Conservation (phyloP, 2,797 vertebrate genomes). For the Malacoraja senta region DNA sequence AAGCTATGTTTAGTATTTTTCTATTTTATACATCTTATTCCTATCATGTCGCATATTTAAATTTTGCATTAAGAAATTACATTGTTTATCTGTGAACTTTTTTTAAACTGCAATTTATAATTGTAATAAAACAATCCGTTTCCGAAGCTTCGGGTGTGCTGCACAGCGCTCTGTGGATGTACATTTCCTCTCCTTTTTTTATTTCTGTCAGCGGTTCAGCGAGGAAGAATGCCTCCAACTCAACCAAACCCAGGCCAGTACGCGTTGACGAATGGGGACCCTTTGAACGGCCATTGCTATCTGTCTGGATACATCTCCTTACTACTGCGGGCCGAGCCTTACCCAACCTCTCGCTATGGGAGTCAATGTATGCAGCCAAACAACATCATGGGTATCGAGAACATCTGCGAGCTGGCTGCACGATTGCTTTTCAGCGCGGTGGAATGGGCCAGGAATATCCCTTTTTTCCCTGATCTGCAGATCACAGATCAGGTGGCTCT, state of each 20-base stretch:
- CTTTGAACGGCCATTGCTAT: slow-evolving; percentile 96
- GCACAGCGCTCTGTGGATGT: slow-evolving; percentile 65
- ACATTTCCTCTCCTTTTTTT: slow-evolving; percentile 99
- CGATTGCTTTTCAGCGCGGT: slow-evolving; percentile 97
- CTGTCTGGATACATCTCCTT: slow-evolving; percentile 98
- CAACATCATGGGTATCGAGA: slow-evolving; percentile 90
- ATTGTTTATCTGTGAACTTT: slow-evolving; percentile 1
- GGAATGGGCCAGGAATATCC: slow-evolving; percentile 98
- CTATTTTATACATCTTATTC: background rate
- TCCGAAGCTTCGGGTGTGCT: background rate
- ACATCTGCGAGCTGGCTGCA: slow-evolving; percentile 95
- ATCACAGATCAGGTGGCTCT: slow-evolving; percentile 98
- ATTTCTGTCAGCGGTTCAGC: slow-evolving; percentile 99
- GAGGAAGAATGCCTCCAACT: slow-evolving; percentile 98
- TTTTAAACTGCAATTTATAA: background rate
- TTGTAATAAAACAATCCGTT: background rate
- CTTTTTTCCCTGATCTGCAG: slow-evolving; percentile 97
- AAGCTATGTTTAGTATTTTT: background rate
- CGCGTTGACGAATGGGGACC: slow-evolving; percentile 94
- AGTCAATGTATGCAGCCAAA: slow-evolving; percentile 92
- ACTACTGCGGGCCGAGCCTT: slow-evolving; percentile 92
- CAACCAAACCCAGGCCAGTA: slow-evolving; percentile 98
- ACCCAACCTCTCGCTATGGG: slow-evolving; percentile 92
- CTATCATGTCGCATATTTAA: background rate
- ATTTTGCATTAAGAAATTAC: background rate